Conservation (phyloP, 2,113 vertebrate genomes). For the Misgurnus mizolepis region DNA sequence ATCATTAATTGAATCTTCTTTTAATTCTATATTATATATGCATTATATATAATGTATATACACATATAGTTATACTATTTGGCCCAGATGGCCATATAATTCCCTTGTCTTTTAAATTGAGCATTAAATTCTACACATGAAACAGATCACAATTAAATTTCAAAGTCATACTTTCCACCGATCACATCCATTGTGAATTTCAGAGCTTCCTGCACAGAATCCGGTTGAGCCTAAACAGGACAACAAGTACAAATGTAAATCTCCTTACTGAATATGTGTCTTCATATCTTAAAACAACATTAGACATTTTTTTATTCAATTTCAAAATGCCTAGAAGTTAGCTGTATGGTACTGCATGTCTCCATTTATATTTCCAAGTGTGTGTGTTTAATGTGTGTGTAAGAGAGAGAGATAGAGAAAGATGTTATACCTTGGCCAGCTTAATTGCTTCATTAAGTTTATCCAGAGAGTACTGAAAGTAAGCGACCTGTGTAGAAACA, state of each 20-base stretch:
- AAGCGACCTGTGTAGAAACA: conserved; percentile 79
- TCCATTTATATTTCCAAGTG: too few species aligned
- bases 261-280: not conserved
- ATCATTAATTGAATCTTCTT: too few species aligned
- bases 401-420: too few species aligned
- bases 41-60: too few species aligned
- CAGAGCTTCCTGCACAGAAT: conserved; percentile 90
- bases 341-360: too few species aligned
- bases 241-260: not conserved
- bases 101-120: not conserved
- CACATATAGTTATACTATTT: too few species aligned
- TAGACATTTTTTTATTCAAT: too few species aligned
- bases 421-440: conserved; percentile 83
- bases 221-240: conserved; percentile 83
- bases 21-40: too few species aligned
- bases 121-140: not conserved
- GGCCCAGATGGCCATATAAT: too few species aligned
- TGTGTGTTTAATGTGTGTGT: conserved; percentile 10
- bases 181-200: conserved; percentile 95
- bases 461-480: conserved; percentile 92
- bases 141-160: not conserved
- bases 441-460: conserved; percentile 94
- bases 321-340: too few species aligned
- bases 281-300: too few species aligned
- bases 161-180: conserved; percentile 89